These are phyloP conservation scores for Eptatretus atami DNA, from an alignment of 2,797 vertebrate genomes.

Conservation along the genomic window DNA sequence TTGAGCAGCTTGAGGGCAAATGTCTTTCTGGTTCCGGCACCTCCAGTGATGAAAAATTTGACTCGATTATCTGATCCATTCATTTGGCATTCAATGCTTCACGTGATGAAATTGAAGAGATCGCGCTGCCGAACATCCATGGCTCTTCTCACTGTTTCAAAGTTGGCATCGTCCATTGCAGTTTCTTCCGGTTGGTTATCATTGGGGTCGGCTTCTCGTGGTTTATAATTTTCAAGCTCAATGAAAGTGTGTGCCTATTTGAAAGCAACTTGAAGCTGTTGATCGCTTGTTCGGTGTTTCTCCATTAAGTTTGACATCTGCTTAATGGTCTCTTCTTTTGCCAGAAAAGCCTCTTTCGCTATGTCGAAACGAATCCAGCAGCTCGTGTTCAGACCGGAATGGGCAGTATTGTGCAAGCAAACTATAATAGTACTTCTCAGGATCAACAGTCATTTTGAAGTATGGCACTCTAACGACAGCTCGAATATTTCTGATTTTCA, in stretches of 20 bases:
- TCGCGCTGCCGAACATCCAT: neutral
- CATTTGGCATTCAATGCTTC: neutral
- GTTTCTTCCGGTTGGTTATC: neutral
- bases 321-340: too few species aligned
- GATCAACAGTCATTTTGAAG: neutral
- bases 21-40: neutral
- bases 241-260: too few species aligned
- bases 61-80: neutral
- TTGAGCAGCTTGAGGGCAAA: too few species aligned
- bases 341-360: neutral
- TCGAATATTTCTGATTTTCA: neutral
- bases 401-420: neutral
- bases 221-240: neutral
- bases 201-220: neutral
- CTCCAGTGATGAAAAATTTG: neutral
- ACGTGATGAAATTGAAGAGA: neutral
- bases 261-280: too few species aligned
- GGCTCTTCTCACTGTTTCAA: neutral
- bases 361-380: neutral
- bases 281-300: too few species aligned
- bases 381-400: neutral
- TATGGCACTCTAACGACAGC: neutral
- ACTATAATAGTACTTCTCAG: neutral
- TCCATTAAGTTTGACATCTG: too few species aligned
- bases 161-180: too few species aligned